Base-by-base conservation (phyloP, 2,797 vertebrate genomes). In the Eulemur coronatus region DNA sequence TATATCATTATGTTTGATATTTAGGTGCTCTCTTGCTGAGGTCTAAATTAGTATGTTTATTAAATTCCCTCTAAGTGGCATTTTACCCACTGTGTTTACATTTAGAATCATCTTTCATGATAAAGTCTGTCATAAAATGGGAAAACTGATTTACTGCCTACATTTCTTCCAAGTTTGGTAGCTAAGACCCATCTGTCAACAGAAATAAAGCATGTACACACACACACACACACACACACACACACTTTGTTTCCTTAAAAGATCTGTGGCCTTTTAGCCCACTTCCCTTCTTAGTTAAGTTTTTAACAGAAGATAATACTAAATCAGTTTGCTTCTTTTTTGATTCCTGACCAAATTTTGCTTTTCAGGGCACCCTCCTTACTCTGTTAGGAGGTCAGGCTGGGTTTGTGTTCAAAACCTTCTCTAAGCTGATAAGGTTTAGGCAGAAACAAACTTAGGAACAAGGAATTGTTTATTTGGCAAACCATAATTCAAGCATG, bases 21-120 rank as follows among this genome's bases (percentile, higher is more conserved):
- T 97, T 97, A 84, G 79, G 9, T 84, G 96, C 96, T 97, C 20
- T 97, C 95, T 97, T 33, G 75, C 80, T 97, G 97, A 94, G 95
- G 85, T 94, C 98, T 97, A 97, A 30, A 35, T 97, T 95, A 73
- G n/a, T 96, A 94, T 97, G 95, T 97, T 96, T 96, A 95, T 95
- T 97, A 96, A 86, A 96, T 97, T 76, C 84, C 93, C 65, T 95
- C 80, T 96, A 98, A 97, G 73, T 92, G 89, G 5, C 97, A 67
- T 94, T 97, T 97, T 96, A 88, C 96, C 73, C 75, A 35, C 92
- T 97, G 41, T 93, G 89, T 96, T 43, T 72, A 97, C 80, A 35
- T 87, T 97, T 79, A 55, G 33, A 98, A 98, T 76, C 69, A 91
- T 95, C 69, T 96, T 97, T 92, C 72, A 93, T 94, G 88, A 94